A percentile compares a stretch with the other conserved stretches of the same genome.
These are phyloP conservation scores for Myotis lucifugus DNA, from an alignment of 2,113 vertebrate species.

Conservation along the genomic window DNA sequence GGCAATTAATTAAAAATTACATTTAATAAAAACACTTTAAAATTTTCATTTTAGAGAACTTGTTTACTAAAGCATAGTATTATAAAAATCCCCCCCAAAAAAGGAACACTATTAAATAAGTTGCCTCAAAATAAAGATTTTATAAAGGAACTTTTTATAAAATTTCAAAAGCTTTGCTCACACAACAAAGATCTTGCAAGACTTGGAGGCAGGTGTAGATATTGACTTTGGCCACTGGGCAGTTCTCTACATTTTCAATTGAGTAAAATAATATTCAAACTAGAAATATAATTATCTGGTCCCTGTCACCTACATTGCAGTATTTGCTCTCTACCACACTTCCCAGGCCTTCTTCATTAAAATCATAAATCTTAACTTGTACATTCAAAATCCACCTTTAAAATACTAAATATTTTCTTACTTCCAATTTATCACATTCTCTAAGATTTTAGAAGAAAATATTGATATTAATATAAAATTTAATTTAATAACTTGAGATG, in stretches of 20 bases:
- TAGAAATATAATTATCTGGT: not conserved
- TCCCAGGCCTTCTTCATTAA: not conserved
- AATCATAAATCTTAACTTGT: not conserved
- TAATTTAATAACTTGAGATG: not conserved
- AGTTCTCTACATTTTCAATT: not conserved
- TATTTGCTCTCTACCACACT: not conserved
- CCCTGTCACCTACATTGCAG: not conserved
- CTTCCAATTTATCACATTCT: not conserved
- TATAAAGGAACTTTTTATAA: not conserved
- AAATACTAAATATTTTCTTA: not conserved
- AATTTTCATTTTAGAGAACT: not conserved
- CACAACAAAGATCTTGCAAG: not conserved
- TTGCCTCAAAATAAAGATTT: not conserved
- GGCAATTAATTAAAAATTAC: not conserved
- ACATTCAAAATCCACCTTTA: not conserved
- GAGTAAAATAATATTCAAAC: not conserved
- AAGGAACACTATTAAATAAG: not conserved
- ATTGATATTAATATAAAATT: not conserved
- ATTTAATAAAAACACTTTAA: constrained; percentile 22
- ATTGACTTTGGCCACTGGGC: not conserved
- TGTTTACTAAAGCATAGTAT: not conserved
- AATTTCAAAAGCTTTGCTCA: not conserved
- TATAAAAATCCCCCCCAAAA: not conserved
- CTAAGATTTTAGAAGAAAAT: not conserved
- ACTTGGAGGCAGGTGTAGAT: not conserved